A percentile compares a stretch with the other conserved stretches of the same genome.
These are phyloP conservation scores for Poecilia velifera DNA, from an alignment of 2,797 vertebrate species.

Conservation along the genomic window DNA sequence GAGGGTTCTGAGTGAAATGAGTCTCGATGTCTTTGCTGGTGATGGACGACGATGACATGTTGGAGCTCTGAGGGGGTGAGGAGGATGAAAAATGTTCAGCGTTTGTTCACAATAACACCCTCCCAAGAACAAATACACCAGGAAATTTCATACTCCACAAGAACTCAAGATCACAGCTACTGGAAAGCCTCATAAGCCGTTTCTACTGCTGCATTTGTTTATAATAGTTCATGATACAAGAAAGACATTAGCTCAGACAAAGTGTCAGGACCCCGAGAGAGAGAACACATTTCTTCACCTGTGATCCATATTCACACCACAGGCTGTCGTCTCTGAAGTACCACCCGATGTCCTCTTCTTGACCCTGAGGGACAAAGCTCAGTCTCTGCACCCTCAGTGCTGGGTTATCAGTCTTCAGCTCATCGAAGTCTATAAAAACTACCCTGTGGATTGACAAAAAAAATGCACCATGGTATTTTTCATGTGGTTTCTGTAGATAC, in stretches of 20 bases:
- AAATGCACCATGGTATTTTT: neutral
- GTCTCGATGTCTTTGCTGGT: constrained; percentile 66
- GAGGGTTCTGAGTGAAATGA: constrained; percentile 49
- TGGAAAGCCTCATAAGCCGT: neutral
- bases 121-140: neutral
- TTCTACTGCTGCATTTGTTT: neutral
- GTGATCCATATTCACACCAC: constrained; percentile 76
- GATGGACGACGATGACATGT: constrained; percentile 37
- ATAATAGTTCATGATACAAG: neutral
- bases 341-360: constrained; percentile 68
- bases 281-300: constrained; percentile 39
- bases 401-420: constrained; percentile 33
- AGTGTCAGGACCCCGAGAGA: neutral
- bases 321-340: constrained; percentile 70
- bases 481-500: neutral
- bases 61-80: constrained; percentile 34
- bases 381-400: constrained; percentile 47
- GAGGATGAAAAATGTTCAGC: constrained; percentile 2
- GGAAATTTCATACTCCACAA: neutral
- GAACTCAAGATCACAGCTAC: neutral
- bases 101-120: neutral
- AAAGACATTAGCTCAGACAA: neutral
- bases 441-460: constrained; percentile 45
- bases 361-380: constrained; percentile 32
- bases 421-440: constrained; percentile 73